Conservation (phyloP, 2,888 invertebrate genomes). For the Ophioninae sp. region DNA sequence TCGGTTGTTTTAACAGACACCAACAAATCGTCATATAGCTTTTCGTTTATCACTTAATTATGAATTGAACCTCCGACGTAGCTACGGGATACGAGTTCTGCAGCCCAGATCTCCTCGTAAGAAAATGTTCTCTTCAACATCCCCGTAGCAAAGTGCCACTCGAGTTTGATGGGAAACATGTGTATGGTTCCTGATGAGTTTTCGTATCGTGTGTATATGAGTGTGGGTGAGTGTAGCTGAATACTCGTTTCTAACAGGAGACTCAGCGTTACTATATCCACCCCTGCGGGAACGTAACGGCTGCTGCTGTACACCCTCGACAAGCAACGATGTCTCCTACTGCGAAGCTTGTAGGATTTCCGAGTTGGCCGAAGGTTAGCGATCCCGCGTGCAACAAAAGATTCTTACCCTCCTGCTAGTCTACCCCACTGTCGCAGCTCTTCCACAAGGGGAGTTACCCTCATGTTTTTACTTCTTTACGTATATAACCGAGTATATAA, state of each 20-base stretch:
- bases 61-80: conserved; percentile 49
- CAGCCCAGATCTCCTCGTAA: conserved; percentile 10
- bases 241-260: conserved; percentile 33
- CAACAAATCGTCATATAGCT: conserved; percentile 44
- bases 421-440: conserved; percentile 46
- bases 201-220: conserved; percentile 34
- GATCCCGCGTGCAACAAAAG: conserved; percentile 52
- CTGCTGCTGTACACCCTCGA: conserved; percentile 47
- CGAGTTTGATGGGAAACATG: conserved; percentile 63
- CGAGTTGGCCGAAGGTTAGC: conserved; percentile 45
- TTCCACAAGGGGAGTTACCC: conserved; percentile 32
- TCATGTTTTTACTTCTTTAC: conserved; percentile 16
- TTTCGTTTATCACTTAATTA: conserved; percentile 57
- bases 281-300: conserved; percentile 56
- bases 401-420: conserved; percentile 50
- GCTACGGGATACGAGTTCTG: conserved; percentile 22
- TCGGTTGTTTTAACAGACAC: conserved; percentile 37
- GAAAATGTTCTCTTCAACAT: conserved; percentile 22
- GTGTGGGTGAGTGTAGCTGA: neutral
- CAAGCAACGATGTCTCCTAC: conserved; percentile 31
- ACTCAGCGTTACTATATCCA: conserved; percentile 21
- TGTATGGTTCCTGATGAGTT: conserved; percentile 63
- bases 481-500: conserved; percentile 20
- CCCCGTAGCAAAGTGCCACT: conserved; percentile 57
- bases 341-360: conserved; percentile 21